Evolutionary conservation across 1,140 invertebrate genomes (phyloP).

Genomic region (Saccostrea echinata): DNA sequence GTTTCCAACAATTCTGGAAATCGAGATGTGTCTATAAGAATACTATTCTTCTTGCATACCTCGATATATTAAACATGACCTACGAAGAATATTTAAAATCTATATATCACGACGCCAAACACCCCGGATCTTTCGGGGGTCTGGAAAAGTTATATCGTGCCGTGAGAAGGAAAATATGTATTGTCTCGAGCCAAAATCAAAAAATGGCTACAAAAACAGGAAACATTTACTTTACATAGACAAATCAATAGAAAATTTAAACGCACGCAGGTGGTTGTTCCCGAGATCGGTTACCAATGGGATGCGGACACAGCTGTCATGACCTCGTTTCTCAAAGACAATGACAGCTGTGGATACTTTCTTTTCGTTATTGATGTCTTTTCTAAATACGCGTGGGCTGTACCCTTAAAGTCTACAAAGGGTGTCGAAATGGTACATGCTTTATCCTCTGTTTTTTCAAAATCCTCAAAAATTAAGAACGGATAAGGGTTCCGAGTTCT

Average conservation of each 20-base stretch:
- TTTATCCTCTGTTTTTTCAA: constrained; percentile 43
- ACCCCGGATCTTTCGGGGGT: constrained; percentile 46
- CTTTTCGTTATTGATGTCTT: constrained; percentile 49
- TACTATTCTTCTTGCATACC: background rate
- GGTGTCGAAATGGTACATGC: constrained; percentile 42
- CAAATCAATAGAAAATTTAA: constrained; percentile 50
- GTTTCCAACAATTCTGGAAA: constrained; percentile 22
- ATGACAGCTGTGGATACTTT: constrained; percentile 51
- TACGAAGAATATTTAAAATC: constrained; percentile 47
- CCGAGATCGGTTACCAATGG: constrained; percentile 59
- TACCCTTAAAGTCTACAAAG: constrained; percentile 27
- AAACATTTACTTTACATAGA: constrained; percentile 54
- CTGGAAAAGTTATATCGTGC: constrained; percentile 52
- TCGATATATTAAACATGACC: background rate
- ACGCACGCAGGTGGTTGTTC: constrained; percentile 42
- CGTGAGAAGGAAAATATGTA: constrained; percentile 58
- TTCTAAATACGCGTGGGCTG: constrained; percentile 44
- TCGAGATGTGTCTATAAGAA: constrained; percentile 41
- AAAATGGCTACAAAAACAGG: constrained; percentile 54
- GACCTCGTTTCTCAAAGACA: constrained; percentile 43
- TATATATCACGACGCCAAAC: constrained; percentile 56
- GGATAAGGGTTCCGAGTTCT: constrained; percentile 49
- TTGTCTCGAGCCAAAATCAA: constrained; percentile 51
- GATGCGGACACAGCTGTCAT: constrained; percentile 54
- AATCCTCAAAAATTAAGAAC: constrained; percentile 39